phyloP scores from a whole-genome alignment of 2,797 vertebrate genomes.

The Lepilemur ruficaudatus region DNA sequence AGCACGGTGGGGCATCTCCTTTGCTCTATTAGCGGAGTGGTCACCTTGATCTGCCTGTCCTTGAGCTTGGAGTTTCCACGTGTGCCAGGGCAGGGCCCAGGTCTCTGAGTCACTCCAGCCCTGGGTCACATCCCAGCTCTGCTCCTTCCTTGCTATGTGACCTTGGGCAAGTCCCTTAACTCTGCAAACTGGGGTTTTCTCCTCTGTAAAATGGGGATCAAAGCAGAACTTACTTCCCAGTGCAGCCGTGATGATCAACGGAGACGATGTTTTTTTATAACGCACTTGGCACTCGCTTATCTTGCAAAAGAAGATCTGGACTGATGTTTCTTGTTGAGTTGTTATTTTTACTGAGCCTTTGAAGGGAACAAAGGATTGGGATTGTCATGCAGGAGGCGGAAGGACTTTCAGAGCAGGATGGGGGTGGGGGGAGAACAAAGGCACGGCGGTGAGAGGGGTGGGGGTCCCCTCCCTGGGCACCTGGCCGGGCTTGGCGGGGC shows the following conservation, averaged over 20 bases:
- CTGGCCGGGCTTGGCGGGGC: background rate
- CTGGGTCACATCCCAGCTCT: background rate
- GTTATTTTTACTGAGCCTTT: background rate
- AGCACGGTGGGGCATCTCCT: background rate
- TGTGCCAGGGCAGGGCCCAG: background rate
- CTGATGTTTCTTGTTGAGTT: background rate
- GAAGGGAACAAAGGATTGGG: background rate
- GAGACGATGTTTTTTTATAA: rapidly evolving
- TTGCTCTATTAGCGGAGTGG: background rate
- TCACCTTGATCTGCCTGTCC: background rate
- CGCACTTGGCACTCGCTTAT: rapidly evolving
- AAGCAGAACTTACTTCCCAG: background rate
- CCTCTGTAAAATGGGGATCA: background rate
- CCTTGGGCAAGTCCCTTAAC: background rate
- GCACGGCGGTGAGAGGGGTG: background rate
- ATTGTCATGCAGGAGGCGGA: background rate
- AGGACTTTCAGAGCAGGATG: background rate
- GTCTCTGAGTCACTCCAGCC: background rate
- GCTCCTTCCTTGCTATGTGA: background rate
- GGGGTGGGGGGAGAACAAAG: background rate
- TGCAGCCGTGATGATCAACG: rapidly evolving
- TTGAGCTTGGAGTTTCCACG: background rate
- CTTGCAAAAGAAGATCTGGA: background rate
- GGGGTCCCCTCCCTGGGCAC: background rate
- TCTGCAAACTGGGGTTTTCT: background rate